Conservation (phyloP, 2,888 invertebrate genomes). For the Crematogaster levior region DNA sequence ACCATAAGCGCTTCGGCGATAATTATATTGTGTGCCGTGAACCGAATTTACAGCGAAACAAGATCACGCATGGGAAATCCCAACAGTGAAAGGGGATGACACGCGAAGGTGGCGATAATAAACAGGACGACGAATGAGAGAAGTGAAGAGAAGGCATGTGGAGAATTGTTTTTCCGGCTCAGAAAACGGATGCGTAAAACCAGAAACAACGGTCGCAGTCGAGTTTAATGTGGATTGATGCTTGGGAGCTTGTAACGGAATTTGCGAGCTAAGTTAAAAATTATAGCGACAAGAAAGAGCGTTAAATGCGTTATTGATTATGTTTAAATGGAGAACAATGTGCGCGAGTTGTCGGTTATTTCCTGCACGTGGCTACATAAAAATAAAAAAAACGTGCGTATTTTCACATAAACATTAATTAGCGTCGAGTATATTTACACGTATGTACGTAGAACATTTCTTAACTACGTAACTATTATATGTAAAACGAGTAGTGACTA, state of each 20-base stretch:
- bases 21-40: background rate
- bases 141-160: background rate
- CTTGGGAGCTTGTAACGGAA: background rate
- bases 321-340: background rate
- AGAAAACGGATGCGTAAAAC: conserved; percentile 10
- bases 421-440: background rate
- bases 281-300: background rate
- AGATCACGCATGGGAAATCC: background rate
- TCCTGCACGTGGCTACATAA: background rate
- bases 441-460: background rate
- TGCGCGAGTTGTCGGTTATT: background rate
- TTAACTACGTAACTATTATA: background rate
- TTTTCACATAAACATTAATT: conserved; percentile 17
- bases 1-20: background rate
- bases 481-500: background rate
- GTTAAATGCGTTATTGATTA: conserved; percentile 29
- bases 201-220: conserved; percentile 11
- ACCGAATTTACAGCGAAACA: conserved; percentile 1
- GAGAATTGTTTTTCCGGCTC: conserved; percentile 12
- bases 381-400: background rate
- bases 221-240: conserved; percentile 16
- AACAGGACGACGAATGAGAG: background rate
- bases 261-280: conserved; percentile 16
- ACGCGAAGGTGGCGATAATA: background rate
- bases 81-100: background rate